Evolutionary conservation across 2,888 invertebrate species (phyloP), one percentile per base, ranked within the genome.

Genomic region (Tetragnatha montana): DNA sequence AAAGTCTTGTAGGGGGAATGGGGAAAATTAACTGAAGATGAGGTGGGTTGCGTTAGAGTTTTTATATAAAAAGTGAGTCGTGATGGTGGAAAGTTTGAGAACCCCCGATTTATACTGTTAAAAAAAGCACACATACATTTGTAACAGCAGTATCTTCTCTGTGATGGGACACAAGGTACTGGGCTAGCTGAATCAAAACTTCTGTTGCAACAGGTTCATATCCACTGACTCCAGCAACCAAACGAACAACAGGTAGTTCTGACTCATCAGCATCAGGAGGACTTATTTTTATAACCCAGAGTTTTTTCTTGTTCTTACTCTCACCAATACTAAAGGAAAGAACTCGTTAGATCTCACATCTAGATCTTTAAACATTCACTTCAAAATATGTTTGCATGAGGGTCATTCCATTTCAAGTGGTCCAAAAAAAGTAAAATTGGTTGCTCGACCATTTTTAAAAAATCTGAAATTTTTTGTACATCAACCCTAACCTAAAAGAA

Each of bases 191-290:
- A n/a, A 93, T 88, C 71, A 93, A 91, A 51, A 93, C 86, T 92
- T 94, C 93, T 19, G 93, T 92, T 7, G 93, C 93, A 6, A 93
- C 93, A 35, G 92, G 92, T 88, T 94, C 93, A 86, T 93, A 93
- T n/a, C 94, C 93, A 92, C 93, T 93, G 87, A 93, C 90, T 91
- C 93, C 93, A 47, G 92, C 93, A 8, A 93, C 91, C 73, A 93
- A 91, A 76, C 93, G 91, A 17, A 93, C 91, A 81, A 92, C 92
- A 0, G 93, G 92, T n/a, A 84, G 68, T n/a, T 81, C 51, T 10
- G 87, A 80, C 21, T 85, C 83, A 7, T 83, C 83, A 14, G 60
- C 71, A 12, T 91, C 81, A 22, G 80, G 69, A n/a, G 76, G 21
- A 21, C 92, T 92, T 50, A 93, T 89, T 60, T 92, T 92, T 35